phyloP scores from a whole-genome alignment of 2,888 invertebrate genomes.

The Pheosia tremula region DNA sequence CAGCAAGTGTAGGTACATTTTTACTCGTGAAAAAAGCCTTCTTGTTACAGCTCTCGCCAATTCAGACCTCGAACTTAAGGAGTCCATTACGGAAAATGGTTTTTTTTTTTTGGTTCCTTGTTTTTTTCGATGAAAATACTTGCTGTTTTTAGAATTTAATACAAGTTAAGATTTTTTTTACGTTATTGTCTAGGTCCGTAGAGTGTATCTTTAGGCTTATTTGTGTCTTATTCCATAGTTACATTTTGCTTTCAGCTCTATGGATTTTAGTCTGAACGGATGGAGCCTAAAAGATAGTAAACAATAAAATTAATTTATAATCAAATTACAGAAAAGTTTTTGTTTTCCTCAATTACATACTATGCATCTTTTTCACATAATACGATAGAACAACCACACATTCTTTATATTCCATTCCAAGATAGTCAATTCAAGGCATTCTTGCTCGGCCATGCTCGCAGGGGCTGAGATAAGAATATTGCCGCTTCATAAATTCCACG shows the following conservation, averaged over 20 bases:
- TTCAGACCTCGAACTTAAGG: not conserved
- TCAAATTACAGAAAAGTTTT: not conserved
- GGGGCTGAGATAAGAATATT: constrained; percentile 46
- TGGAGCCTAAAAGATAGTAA: no score
- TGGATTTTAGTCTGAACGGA: no score
- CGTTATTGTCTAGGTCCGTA: no score
- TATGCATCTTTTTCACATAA: not conserved
- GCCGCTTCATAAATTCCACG: constrained; percentile 57
- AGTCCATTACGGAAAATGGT: not conserved
- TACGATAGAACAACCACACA: not conserved
- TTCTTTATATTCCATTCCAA: not conserved
- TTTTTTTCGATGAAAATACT: not conserved
- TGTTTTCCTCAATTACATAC: not conserved
- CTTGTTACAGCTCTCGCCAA: not conserved
- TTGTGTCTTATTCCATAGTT: no score
- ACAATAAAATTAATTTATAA: not conserved
- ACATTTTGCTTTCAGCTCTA: no score
- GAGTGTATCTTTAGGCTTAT: no score
- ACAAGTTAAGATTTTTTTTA: not conserved
- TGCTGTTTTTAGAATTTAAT: not conserved
- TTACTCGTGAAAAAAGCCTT: not conserved
- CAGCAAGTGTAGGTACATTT: not conserved
- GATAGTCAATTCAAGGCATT: constrained; percentile 23
- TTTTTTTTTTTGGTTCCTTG: not conserved
- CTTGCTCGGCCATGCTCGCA: constrained; percentile 32